These are phyloP conservation scores for Stigmatopora argus DNA, from an alignment of 2,113 vertebrate genomes.

Conservation along the genomic window DNA sequence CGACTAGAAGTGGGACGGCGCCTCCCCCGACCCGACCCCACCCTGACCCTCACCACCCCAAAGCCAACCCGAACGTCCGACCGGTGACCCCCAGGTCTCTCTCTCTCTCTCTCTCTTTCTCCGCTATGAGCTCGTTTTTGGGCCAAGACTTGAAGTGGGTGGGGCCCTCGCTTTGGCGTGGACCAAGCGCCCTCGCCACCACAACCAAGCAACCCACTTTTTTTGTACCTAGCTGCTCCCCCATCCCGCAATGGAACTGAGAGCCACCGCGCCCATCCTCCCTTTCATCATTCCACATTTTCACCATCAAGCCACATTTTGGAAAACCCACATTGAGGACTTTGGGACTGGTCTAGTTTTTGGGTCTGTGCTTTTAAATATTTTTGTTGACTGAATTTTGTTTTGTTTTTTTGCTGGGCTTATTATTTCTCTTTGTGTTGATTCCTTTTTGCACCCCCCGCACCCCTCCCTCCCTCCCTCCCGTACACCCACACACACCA, in stretches of 20 bases:
- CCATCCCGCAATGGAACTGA: conserved; percentile 52
- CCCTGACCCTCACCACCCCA: conserved; percentile 17
- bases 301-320: conserved; percentile 75
- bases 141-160: conserved; percentile 77
- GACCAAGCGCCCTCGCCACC: conserved; percentile 55
- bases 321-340: conserved; percentile 72
- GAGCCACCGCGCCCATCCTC: conserved; percentile 67
- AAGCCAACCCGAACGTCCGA: conserved; percentile 46
- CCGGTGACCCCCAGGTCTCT: conserved; percentile 31
- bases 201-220: neutral
- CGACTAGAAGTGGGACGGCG: conserved; percentile 72
- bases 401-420: conserved; percentile 62
- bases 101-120: conserved; percentile 53
- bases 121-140: conserved; percentile 64
- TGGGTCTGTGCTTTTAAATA: conserved; percentile 82
- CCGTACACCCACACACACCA: conserved; percentile 25
- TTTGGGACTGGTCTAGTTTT: conserved; percentile 78
- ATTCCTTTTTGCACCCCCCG: conserved; percentile 34
- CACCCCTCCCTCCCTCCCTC: conserved; percentile 21
- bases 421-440: conserved; percentile 62
- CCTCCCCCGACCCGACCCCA: conserved; percentile 52
- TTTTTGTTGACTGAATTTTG: conserved; percentile 74
- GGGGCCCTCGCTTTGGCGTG: conserved; percentile 74
- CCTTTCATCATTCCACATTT: conserved; percentile 82
- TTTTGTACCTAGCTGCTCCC: conserved; percentile 8